Conservation (phyloP, 2,888 invertebrate genomes). For the Gnatocerus cornutus region DNA sequence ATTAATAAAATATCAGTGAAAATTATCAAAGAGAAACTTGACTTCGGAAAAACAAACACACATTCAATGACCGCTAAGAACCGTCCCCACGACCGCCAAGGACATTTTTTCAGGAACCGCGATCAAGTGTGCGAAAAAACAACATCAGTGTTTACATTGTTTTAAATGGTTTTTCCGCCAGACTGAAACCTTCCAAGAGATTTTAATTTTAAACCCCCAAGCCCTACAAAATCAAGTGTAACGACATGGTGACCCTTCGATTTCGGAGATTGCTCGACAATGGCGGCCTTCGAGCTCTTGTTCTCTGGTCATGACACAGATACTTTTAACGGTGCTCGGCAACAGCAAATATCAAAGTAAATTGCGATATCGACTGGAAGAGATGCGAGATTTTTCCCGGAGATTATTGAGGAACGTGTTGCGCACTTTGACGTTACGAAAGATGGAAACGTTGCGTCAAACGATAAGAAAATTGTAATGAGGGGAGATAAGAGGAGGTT, state of each 20-base stretch:
- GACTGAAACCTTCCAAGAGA: constrained; percentile 22
- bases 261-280: constrained; percentile 43
- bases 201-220: constrained; percentile 9
- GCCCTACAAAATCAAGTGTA: constrained; percentile 37
- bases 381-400: constrained; percentile 2
- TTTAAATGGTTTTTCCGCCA: neutral
- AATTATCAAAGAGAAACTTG: constrained; percentile 16
- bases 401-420: constrained; percentile 5
- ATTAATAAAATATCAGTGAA: constrained; percentile 45
- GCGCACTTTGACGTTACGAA: constrained; percentile 16
- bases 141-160: constrained; percentile 1
- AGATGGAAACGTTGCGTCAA: constrained; percentile 8
- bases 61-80: constrained; percentile 4
- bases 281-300: constrained; percentile 46
- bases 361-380: constrained; percentile 19
- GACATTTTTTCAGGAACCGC: constrained; percentile 9
- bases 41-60: constrained; percentile 8
- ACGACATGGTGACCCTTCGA: constrained; percentile 33
- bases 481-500: constrained; percentile 18
- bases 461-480: constrained; percentile 18
- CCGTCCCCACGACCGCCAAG: constrained; percentile 12
- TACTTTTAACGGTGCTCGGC: constrained; percentile 51
- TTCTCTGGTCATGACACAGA: constrained; percentile 52
- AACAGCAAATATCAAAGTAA: constrained; percentile 37
- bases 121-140: constrained; percentile 24